A percentile compares a stretch with the other conserved stretches of the same genome.
Conservation (phyloP, 2,113 vertebrate genomes). For the Apodemus sylvaticus region DNA sequence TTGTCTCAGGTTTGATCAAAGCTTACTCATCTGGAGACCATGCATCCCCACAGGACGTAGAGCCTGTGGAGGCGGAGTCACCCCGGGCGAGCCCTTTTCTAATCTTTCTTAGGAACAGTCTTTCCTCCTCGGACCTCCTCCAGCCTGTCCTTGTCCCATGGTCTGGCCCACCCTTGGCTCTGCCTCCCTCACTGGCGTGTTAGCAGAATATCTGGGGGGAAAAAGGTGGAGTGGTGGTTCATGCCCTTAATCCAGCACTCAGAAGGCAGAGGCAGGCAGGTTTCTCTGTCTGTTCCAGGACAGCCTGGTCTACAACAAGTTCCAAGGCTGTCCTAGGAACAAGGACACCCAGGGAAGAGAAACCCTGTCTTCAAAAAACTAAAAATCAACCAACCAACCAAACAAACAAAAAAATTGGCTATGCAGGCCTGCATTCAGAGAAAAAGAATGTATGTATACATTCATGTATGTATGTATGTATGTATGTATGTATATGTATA, state of each 20-base stretch:
- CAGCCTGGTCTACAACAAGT: not conserved
- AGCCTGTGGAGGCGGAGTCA: not conserved
- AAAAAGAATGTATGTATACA: not conserved
- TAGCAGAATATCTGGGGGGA: not conserved
- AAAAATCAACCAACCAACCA: not conserved
- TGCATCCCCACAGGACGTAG: not conserved
- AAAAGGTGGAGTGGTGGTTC: not conserved
- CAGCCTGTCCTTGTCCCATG: not conserved
- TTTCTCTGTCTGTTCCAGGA: not conserved
- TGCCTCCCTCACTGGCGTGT: not conserved
- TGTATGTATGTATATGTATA: not conserved
- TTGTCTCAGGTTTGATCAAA: not conserved
- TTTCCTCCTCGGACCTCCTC: not conserved
- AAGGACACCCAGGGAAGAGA: not conserved
- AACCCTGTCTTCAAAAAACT: not conserved
- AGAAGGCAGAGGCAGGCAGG: not conserved
- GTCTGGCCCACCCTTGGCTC: not conserved
- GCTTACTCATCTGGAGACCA: not conserved
- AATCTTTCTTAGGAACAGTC: not conserved
- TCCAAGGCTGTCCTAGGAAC: not conserved
- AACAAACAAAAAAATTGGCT: not conserved
- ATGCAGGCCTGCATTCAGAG: not conserved
- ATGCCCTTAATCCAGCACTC: not conserved
- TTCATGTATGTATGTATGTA: not conserved
- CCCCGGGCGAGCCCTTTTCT: not conserved